Conservation (phyloP, 1,140 invertebrate genomes). For the Brachionus rubens region DNA sequence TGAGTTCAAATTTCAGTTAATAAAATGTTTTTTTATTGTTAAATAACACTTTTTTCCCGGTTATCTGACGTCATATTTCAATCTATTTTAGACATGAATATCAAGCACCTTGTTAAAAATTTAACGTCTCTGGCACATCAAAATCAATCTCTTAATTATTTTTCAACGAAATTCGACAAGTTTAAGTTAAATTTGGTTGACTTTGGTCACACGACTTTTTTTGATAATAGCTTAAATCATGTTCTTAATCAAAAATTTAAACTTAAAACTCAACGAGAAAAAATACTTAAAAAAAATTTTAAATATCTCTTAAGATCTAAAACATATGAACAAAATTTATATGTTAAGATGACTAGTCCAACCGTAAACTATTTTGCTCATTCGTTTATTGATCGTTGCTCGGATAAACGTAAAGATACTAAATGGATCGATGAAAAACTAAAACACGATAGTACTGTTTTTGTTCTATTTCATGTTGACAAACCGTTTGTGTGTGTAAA, state of each 20-base stretch:
- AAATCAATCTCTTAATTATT: no score
- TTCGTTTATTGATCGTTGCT: constrained; percentile 41
- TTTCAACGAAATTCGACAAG: no score
- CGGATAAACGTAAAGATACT: constrained; percentile 17
- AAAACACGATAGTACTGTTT: background rate
- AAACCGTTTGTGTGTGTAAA: constrained; percentile 38
- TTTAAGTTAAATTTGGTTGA: no score
- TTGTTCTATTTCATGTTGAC: constrained; percentile 38
- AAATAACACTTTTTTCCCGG: no score
- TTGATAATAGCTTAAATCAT: constrained; percentile 8
- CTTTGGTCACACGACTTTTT: background rate
- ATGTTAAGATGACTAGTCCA: constrained; percentile 34
- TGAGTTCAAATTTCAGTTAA: no score
- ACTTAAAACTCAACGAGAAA: constrained; percentile 21
- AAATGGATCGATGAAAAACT: constrained; percentile 10
- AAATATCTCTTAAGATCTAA: constrained; percentile 41
- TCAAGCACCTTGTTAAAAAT: no score
- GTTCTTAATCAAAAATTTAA: constrained; percentile 39
- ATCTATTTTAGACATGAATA: no score
- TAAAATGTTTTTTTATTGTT: no score
- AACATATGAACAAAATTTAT: constrained; percentile 26
- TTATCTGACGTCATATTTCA: no score
- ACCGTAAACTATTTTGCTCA: constrained; percentile 45
- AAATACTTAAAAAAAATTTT: constrained; percentile 33
- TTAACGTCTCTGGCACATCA: constrained; percentile 2